A percentile compares a stretch with the other conserved stretches of the same genome.
Evolutionary conservation across 2,888 invertebrate genomes (phyloP).

Genomic region (Eubasilissa splendida): DNA sequence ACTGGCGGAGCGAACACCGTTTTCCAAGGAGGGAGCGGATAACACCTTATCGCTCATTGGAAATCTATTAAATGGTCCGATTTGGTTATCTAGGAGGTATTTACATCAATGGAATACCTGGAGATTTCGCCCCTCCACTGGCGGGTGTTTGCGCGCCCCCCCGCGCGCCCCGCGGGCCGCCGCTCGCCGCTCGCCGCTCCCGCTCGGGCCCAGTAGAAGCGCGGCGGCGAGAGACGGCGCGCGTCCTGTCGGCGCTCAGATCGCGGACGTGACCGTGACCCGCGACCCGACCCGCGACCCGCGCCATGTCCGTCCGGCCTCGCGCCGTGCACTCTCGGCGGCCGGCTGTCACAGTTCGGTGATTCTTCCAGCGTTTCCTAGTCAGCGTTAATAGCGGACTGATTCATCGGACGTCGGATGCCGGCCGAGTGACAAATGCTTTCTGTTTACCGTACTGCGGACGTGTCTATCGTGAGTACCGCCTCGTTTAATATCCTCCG

Average conservation of each 20-base stretch:
- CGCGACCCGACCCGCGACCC: neutral
- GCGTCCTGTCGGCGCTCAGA: neutral
- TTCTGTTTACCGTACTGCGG: conserved; percentile 18
- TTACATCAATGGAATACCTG: no score
- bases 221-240: neutral
- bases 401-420: neutral
- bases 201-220: neutral
- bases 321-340: no score
- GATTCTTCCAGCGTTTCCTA: no score
- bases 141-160: neutral
- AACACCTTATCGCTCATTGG: no score
- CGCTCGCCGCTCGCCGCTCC: neutral
- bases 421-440: conserved; percentile 38
- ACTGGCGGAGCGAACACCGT: no score
- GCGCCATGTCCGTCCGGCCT: no score
- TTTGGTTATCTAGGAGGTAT: no score
- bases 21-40: no score
- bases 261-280: no score
- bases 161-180: neutral
- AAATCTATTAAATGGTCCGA: no score
- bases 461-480: conserved; percentile 31
- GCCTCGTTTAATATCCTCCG: neutral
- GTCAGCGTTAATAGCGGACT: no score
- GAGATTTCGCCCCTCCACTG: neutral
- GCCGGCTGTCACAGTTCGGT: no score